Evolutionary conservation across 2,113 vertebrate genomes (phyloP).

Genomic region (Hippocampus guttulatus): DNA sequence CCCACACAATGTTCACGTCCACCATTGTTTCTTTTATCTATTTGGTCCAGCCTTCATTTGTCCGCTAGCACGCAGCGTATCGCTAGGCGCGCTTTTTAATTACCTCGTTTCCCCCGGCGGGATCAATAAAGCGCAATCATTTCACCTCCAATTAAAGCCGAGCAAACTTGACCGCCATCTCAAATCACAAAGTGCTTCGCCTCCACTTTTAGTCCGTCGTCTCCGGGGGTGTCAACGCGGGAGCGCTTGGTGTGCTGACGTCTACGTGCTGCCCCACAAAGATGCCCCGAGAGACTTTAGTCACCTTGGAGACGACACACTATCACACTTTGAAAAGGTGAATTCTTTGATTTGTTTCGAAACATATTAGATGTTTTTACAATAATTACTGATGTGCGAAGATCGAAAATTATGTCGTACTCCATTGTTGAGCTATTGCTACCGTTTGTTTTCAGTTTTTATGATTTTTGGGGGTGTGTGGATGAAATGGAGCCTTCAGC

Average conservation of each 20-base stretch:
- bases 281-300: background rate
- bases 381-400: too few species aligned
- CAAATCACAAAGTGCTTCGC: constrained; percentile 19
- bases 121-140: constrained; percentile 28
- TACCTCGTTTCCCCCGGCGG: constrained; percentile 12
- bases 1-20: background rate
- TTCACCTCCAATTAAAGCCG: constrained; percentile 32
- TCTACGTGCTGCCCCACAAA: constrained; percentile 22
- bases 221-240: constrained; percentile 28
- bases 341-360: too few species aligned
- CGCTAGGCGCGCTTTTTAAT: constrained; percentile 10
- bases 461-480: too few species aligned
- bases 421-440: too few species aligned
- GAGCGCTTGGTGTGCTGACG: constrained; percentile 25
- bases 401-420: too few species aligned
- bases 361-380: too few species aligned
- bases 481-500: too few species aligned
- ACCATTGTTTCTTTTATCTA: background rate
- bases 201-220: constrained; percentile 14
- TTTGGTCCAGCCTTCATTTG: background rate
- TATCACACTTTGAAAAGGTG: background rate
- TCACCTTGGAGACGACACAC: background rate
- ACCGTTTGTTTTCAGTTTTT: too few species aligned
- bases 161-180: constrained; percentile 28
- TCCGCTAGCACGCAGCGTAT: background rate